phyloP scores from a whole-genome alignment of 2,113 vertebrate genomes.

The Misgurnus mizolepis region DNA sequence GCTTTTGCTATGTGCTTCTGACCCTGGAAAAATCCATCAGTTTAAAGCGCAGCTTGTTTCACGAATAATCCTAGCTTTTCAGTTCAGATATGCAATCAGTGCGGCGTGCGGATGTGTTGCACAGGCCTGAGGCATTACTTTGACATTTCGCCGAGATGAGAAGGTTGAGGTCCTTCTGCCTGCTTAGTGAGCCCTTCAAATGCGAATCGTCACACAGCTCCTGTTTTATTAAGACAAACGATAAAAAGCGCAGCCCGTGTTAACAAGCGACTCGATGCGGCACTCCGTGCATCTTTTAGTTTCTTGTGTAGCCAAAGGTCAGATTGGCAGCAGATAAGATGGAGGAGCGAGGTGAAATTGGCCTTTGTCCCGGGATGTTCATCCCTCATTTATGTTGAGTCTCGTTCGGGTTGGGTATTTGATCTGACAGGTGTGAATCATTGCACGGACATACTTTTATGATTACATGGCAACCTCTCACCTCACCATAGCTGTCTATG shows the following conservation, averaged over 20 bases:
- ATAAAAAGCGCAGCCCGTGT: conserved; percentile 59
- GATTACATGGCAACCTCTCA: conserved; percentile 56
- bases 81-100: conserved; percentile 68
- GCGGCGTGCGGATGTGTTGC: conserved; percentile 57
- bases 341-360: conserved; percentile 59
- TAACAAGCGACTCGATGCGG: conserved; percentile 59
- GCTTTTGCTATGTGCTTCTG: conserved; percentile 56
- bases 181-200: conserved; percentile 68
- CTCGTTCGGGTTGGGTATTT: conserved; percentile 49
- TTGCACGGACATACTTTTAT: conserved; percentile 54
- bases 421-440: conserved; percentile 42
- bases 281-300: conserved; percentile 59
- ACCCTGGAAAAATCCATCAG: conserved; percentile 50
- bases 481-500: conserved; percentile 41
- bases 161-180: conserved; percentile 61
- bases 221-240: conserved; percentile 75
- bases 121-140: conserved; percentile 61
- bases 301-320: conserved; percentile 65
- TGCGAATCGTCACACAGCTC: conserved; percentile 57
- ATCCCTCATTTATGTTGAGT: conserved; percentile 60
- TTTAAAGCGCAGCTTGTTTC: conserved; percentile 54
- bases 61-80: conserved; percentile 67
- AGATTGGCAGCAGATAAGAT: conserved; percentile 60
- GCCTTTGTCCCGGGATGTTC: conserved; percentile 59
- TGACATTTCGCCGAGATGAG: conserved; percentile 70